phyloP scores from a whole-genome alignment of 1,140 invertebrate species.

The Hypothenemus hampei region DNA sequence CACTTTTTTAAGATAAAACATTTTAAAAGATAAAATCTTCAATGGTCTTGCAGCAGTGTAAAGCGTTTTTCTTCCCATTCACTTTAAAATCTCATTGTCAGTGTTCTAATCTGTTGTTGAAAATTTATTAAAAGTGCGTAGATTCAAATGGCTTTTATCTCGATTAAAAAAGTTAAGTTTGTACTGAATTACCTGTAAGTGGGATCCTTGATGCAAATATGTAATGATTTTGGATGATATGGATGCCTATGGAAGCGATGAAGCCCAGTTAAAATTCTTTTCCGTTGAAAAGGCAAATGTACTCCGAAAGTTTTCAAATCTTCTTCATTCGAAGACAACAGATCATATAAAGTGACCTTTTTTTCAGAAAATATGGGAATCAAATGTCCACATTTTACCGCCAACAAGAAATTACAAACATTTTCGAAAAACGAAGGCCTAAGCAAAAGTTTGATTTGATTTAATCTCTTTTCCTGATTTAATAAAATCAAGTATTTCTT shows the following conservation, averaged over 20 bases:
- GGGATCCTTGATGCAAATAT: constrained; percentile 25
- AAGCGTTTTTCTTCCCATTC: no score
- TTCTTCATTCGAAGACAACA: constrained; percentile 45
- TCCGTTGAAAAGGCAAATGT: constrained; percentile 44
- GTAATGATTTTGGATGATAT: constrained; percentile 36
- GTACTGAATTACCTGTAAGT: no score
- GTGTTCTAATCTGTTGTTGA: not conserved
- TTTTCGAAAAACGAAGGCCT: constrained; percentile 49
- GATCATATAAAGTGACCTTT: constrained; percentile 43
- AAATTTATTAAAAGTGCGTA: constrained; percentile 4
- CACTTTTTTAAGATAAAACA: no score
- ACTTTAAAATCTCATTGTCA: not conserved
- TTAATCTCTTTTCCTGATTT: not conserved
- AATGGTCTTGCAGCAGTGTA: no score
- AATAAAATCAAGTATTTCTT: not conserved
- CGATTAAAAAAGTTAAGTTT: no score
- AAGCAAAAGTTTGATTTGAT: not conserved
- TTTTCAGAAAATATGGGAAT: constrained; percentile 44
- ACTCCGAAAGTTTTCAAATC: constrained; percentile 43
- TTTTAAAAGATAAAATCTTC: no score
- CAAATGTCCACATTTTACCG: constrained; percentile 41
- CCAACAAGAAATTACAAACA: constrained; percentile 42
- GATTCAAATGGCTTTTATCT: no score
- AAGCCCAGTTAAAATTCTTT: constrained; percentile 45
- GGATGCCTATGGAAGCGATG: constrained; percentile 43